Percentiles rank a stretch among this genome's conserved stretches.
phyloP scores from a whole-genome alignment of 2,113 vertebrate genomes.

The Cettia cetti region DNA sequence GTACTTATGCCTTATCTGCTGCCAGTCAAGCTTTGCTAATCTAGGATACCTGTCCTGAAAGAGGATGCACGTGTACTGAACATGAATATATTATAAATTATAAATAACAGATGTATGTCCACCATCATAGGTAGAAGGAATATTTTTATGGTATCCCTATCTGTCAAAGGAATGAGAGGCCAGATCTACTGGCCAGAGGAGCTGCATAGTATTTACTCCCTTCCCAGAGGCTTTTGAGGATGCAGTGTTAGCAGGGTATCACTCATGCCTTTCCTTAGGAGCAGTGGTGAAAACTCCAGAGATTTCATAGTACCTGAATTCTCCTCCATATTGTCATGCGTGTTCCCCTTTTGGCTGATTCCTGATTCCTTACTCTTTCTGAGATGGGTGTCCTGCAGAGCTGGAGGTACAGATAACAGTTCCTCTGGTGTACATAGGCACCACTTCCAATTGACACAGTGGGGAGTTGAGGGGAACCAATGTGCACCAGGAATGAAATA shows the following conservation, averaged over 20 bases:
- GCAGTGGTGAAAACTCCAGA: not conserved
- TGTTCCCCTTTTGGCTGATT: not conserved
- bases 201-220: not conserved
- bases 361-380: not conserved
- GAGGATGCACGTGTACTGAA: not conserved
- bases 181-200: not conserved
- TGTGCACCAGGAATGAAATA: not conserved
- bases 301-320: not conserved
- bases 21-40: not conserved
- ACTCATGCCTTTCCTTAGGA: not conserved
- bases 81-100: too few species aligned
- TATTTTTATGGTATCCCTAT: not conserved
- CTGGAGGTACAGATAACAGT: not conserved
- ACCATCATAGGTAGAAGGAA: not conserved
- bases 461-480: not conserved
- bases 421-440: not conserved
- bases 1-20: not conserved
- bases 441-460: not conserved
- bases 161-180: not conserved
- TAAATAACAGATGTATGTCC: not conserved
- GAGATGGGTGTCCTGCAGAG: not conserved
- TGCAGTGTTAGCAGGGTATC: not conserved
- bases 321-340: not conserved
- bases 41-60: not conserved
- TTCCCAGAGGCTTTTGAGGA: not conserved